phyloP scores from a whole-genome alignment of 2,797 vertebrate genomes.

The Danio tinwini region DNA sequence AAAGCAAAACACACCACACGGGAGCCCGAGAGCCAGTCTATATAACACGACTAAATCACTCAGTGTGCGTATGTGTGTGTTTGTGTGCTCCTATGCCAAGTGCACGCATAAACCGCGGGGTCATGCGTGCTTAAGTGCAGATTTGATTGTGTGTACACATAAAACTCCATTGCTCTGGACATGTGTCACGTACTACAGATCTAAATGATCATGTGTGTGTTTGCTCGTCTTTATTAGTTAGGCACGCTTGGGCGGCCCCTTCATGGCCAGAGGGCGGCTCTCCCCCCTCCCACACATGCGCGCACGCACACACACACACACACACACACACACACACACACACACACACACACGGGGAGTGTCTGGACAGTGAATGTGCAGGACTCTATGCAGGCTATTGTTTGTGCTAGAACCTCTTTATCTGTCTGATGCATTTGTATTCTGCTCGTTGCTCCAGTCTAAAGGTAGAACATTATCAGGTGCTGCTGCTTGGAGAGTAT shows the following conservation, averaged over 20 bases:
- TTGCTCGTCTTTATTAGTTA: slow-evolving; percentile 59
- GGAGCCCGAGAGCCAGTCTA: slow-evolving; percentile 20
- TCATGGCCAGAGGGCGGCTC: slow-evolving; percentile 45
- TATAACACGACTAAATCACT: slow-evolving; percentile 22
- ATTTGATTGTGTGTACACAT: slow-evolving; percentile 53
- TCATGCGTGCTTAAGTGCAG: slow-evolving; percentile 56
- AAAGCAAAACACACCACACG: slow-evolving; percentile 46
- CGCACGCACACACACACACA: slow-evolving; percentile 17
- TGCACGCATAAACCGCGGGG: slow-evolving; percentile 28
- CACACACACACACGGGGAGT: slow-evolving; percentile 35
- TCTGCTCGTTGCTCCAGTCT: slow-evolving; percentile 45
- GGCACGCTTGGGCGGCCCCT: slow-evolving; percentile 57
- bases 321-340: slow-evolving; percentile 13
- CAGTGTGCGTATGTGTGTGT: slow-evolving; percentile 1
- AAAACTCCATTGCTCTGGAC: slow-evolving; percentile 50
- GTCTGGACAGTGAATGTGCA: slow-evolving; percentile 51
- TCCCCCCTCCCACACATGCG: slow-evolving; percentile 33
- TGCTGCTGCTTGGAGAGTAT: not conserved
- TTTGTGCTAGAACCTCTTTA: slow-evolving; percentile 59
- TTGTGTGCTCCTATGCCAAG: slow-evolving; percentile 22
- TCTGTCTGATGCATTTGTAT: slow-evolving; percentile 63
- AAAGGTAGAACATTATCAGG: slow-evolving; percentile 61
- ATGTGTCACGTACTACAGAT: slow-evolving; percentile 56
- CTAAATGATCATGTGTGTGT: slow-evolving; percentile 61
- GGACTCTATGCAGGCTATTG: slow-evolving; percentile 56